Percentiles rank a stretch among this genome's conserved stretches.
These are phyloP conservation scores for Ectemnius cavifrons DNA, from an alignment of 2,888 invertebrate genomes.

Conservation along the genomic window DNA sequence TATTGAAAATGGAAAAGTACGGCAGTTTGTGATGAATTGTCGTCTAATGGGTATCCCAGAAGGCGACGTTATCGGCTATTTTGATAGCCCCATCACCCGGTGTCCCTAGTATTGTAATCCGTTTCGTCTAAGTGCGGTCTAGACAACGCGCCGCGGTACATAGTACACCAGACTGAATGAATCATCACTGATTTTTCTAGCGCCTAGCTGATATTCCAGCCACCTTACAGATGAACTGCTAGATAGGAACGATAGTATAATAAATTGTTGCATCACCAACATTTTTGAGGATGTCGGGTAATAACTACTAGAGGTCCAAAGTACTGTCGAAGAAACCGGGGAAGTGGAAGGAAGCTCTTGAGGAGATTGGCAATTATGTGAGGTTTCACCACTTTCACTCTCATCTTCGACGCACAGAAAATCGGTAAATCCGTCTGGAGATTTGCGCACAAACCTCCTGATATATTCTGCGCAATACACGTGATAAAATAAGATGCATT, in stretches of 20 bases:
- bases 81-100: constrained; percentile 11
- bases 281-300: too few species aligned
- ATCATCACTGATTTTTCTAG: constrained; percentile 9
- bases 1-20: neutral
- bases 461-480: too few species aligned
- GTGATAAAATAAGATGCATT: too few species aligned
- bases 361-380: constrained; percentile 8
- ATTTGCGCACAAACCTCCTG: neutral
- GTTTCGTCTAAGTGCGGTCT: constrained; percentile 24
- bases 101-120: neutral
- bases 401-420: constrained; percentile 14
- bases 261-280: too few species aligned
- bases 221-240: neutral
- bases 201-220: neutral
- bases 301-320: neutral
- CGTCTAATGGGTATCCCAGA: neutral
- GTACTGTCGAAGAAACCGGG: neutral
- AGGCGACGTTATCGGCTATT: constrained; percentile 14
- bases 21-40: neutral
- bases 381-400: constrained; percentile 46
- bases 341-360: constrained; percentile 11
- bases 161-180: constrained; percentile 13
- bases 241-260: neutral
- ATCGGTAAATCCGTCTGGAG: constrained; percentile 3
- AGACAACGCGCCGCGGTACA: constrained; percentile 9